phyloP scores from a whole-genome alignment of 1,140 invertebrate species.

The Philotrypesis tridentata region DNA sequence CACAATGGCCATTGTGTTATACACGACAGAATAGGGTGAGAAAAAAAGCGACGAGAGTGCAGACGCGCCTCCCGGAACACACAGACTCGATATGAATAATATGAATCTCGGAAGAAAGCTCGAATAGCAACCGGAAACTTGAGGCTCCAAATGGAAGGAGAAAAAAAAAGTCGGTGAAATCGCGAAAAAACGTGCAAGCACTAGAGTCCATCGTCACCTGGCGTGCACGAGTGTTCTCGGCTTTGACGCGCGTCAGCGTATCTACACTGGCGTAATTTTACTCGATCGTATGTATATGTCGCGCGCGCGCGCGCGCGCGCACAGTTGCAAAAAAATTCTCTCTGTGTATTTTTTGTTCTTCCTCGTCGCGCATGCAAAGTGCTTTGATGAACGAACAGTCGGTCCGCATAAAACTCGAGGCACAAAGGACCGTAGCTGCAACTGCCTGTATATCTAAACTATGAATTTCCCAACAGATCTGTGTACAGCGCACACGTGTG shows the following conservation, averaged over 20 bases:
- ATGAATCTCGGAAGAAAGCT: background rate
- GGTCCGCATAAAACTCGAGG: background rate
- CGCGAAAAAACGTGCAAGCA: background rate
- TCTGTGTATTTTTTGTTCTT: background rate
- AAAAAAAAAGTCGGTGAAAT: background rate
- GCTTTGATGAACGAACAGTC: slow-evolving; percentile 17
- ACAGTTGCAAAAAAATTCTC: slow-evolving; percentile 2
- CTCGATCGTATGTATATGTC: background rate
- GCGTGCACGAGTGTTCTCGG: background rate
- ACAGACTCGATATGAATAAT: background rate
- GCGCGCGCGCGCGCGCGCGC: no score
- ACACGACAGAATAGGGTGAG: background rate
- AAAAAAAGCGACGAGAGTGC: background rate
- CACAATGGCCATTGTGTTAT: background rate
- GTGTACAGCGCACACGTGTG: no score
- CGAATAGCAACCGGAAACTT: no score
- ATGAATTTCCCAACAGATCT: background rate
- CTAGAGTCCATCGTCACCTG: background rate
- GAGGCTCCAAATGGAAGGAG: no score
- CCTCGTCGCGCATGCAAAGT: background rate
- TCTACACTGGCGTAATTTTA: background rate
- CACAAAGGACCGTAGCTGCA: background rate
- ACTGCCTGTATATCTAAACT: background rate
- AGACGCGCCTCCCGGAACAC: background rate
- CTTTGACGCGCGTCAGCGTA: slow-evolving; percentile 3